Evolutionary conservation across 2,888 invertebrate genomes (phyloP).

Genomic region (Disparrhopalites patrizii): DNA sequence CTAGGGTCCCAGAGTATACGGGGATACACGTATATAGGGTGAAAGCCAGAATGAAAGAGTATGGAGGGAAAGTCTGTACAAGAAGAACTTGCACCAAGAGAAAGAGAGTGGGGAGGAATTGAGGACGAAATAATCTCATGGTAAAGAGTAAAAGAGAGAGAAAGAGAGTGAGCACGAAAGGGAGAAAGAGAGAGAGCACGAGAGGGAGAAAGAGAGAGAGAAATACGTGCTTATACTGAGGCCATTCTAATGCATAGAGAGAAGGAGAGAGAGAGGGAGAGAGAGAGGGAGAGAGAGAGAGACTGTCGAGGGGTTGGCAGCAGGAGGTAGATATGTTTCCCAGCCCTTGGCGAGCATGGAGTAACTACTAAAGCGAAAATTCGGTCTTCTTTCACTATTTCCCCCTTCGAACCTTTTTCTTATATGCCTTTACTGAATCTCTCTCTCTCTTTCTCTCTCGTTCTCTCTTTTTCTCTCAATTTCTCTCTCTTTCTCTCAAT

Average conservation of each 20-base stretch:
- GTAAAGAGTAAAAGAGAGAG: neutral
- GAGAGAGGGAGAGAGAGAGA: neutral
- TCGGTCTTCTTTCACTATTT: too few species aligned
- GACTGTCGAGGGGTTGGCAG: neutral
- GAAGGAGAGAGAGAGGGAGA: neutral
- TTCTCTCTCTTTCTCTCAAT: too few species aligned
- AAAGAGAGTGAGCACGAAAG: neutral
- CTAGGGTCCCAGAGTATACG: too few species aligned
- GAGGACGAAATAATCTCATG: neutral
- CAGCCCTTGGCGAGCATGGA: slow-evolving; percentile 26
- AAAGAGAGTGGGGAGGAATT: neutral
- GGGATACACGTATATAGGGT: neutral
- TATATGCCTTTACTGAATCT: too few species aligned
- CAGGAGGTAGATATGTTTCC: slow-evolving; percentile 1
- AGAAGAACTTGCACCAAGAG: too few species aligned
- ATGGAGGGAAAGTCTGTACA: too few species aligned
- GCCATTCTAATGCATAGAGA: neutral
- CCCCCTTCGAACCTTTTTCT: too few species aligned
- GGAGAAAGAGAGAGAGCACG: neutral
- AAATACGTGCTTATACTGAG: neutral
- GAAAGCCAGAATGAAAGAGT: neutral
- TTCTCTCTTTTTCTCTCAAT: too few species aligned
- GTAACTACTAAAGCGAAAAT: too few species aligned
- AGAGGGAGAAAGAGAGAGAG: neutral
- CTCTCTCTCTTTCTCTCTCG: neutral